Evolutionary conservation across 1,140 invertebrate species (phyloP), one percentile per base, ranked within the genome.

Genomic region (Eciton burchellii): DNA sequence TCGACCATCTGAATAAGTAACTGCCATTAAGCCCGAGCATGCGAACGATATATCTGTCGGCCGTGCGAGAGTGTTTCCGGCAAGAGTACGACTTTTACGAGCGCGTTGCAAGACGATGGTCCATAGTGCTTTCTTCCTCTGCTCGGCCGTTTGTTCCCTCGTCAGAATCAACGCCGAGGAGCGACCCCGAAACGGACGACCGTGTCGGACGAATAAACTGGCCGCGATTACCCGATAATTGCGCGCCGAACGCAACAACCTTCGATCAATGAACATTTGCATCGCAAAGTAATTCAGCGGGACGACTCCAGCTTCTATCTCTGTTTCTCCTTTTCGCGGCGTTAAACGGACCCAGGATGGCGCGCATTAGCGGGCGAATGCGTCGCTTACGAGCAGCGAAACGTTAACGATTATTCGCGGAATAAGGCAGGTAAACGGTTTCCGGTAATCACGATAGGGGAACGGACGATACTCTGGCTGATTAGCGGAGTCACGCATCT

Each of bases 1-100:
- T 84, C 65, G 71, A 21, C 47, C 29, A 24, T 84, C 77, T 84
- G 59, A 84, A 84, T 84, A 87, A 88, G 54, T 88, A 87, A 88
- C 54, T 65, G 47, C 71, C 66, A 84, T 73, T 87, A 84, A 73
- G 68, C 45, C 82, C 66, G 70, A 81, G 56, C 73, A 79, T 77
- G 65, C 52, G 63, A 45, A 68, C 70, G 66, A 86, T 84, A 86
- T 82, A 73, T 74, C 60, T 77, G 85, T 86, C 65, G 47, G 49
- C 68, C n/a, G 45, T 63, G 84, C 56, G 60, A 84, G 57, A 87
- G 82, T 87, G 65, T 72, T 87, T 87, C 74, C 82, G 52, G 21
- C 41, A 45, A 54, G 19, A 57, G 16, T 54, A 56, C 54, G 65
- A 84, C 71, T 82, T 84, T 87, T 81, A 84, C 74, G 70, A 86